A percentile compares a stretch with the other conserved stretches of the same genome.
Evolutionary conservation across 1,140 invertebrate genomes (phyloP).

Genomic region (Hycleus cichorii): DNA sequence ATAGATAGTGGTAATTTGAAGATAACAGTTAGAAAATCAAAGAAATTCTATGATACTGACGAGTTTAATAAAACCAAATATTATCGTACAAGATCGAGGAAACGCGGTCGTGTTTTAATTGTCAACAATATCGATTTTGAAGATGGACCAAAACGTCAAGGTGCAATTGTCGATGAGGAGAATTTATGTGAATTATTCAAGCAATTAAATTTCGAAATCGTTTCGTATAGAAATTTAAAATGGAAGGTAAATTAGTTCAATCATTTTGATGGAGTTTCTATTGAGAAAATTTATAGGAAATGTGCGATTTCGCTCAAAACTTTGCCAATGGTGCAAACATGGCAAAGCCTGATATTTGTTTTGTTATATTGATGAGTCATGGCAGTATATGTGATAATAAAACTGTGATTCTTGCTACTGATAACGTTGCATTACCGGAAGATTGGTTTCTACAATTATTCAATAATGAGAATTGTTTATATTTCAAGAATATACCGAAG

Average conservation of each 20-base stretch:
- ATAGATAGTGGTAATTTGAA: not conserved
- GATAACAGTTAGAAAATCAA: constrained; percentile 2
- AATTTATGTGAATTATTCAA: constrained; percentile 46
- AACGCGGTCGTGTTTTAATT: constrained; percentile 49
- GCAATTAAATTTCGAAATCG: constrained; percentile 47
- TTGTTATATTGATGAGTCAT: constrained; percentile 52
- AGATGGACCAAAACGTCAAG: constrained; percentile 34
- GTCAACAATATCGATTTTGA: constrained; percentile 48
- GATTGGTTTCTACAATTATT: constrained; percentile 51
- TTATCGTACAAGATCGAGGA: constrained; percentile 46
- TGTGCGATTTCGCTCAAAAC: constrained; percentile 34
- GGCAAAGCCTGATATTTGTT: constrained; percentile 45
- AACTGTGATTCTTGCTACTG: constrained; percentile 38
- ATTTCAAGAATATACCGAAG: constrained; percentile 60
- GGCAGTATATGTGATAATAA: constrained; percentile 36
- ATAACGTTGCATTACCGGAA: constrained; percentile 41
- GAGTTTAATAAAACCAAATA: constrained; percentile 3
- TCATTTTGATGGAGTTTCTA: too few species aligned
- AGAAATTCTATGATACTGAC: constrained; percentile 1
- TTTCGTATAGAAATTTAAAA: constrained; percentile 10
- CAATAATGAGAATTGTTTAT: constrained; percentile 50
- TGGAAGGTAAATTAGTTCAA: too few species aligned
- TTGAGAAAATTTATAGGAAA: constrained; percentile 33
- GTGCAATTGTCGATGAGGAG: constrained; percentile 43
- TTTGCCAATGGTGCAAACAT: constrained; percentile 37